phyloP scores from a whole-genome alignment of 2,113 vertebrate genomes.

The Dromiciops gliroides region DNA sequence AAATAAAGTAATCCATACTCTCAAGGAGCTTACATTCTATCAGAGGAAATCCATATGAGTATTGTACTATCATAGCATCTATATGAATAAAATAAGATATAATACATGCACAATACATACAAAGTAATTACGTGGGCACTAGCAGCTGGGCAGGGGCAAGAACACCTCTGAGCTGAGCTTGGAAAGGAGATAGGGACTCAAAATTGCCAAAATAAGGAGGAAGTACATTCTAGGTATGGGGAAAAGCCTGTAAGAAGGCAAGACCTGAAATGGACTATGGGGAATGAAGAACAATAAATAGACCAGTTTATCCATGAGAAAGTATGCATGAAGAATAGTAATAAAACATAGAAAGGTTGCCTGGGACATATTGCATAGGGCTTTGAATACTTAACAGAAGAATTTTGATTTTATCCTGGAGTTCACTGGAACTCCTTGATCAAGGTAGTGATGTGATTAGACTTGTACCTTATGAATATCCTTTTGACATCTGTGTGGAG shows the following conservation, averaged over 20 bases:
- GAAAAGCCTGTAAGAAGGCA: not conserved
- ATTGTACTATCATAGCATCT: too few relatives aligned
- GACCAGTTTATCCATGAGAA: not conserved
- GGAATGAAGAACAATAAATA: not conserved
- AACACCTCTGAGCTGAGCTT: too few relatives aligned
- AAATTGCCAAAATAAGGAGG: too few relatives aligned
- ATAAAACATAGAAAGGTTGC: not conserved
- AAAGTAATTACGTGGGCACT: too few relatives aligned
- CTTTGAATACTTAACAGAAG: not conserved
- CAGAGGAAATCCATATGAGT: not conserved
- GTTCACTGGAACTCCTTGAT: too few relatives aligned
- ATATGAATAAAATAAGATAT: not conserved
- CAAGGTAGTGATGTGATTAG: too few relatives aligned
- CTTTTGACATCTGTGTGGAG: too few relatives aligned
- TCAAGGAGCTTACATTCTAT: not conserved
- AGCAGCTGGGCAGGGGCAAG: too few relatives aligned
- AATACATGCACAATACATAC: too few relatives aligned
- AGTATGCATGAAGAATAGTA: not conserved
- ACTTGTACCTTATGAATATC: too few relatives aligned
- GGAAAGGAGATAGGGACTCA: too few relatives aligned
- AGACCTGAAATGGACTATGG: not conserved
- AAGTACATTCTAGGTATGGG: not conserved
- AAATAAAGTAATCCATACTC: not conserved
- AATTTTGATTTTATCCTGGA: not conserved
- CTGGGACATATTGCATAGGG: too few relatives aligned